Base-by-base conservation (phyloP, 2,888 invertebrate species). In the Galerucella calmariensis region DNA sequence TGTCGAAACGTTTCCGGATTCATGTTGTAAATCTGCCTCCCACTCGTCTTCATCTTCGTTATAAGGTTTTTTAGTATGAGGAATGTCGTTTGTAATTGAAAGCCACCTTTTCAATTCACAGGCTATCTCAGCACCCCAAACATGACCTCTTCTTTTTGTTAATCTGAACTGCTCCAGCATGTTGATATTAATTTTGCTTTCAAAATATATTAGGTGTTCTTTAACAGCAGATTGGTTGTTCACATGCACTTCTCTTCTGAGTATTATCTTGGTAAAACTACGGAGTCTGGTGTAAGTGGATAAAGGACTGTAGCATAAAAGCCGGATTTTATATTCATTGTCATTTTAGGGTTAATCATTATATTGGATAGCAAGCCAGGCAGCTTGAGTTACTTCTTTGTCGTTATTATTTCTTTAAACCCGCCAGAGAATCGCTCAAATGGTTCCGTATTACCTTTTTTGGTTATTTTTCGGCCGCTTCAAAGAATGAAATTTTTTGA, bases 141-240 rank as follows among this genome's bases (percentile, higher is more conserved):
- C 51, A 6, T 51, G n/a, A n/a, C n/a, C n/a, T 51, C n/a, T 51
- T 51, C n/a, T 51, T 51, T 51, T n/a, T 51, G 51, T n/a, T 51
- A 6, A n/a, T n/a, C n/a, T 51, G n/a, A 51, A 51, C n/a, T 51
- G 51, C n/a, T 51, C 51, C 51, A 51, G n/a, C 51, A 51, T 51
- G 51, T 51, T n/a, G 11, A 46, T 46, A 46, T 46, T 6, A 46
- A 46, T 46, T 46, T 46, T 46, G 46, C 46, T 46, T 46, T 46
- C 46, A 46, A 46, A 46, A 46, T 46, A 46, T 46, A 46, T 46
- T 46, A 46, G 46, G 46, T 46, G 46, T 46, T 46, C 46, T 12
- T 46, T 46, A 46, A 46, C 46, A 46, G 46, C 46, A 46, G 12
- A 46, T 46, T 46, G 46, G 46, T 46, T 46, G 46, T 12, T 46